Evolutionary conservation across 2,797 vertebrate species (phyloP).

Genomic region (Cetoscarus ocellatus): DNA sequence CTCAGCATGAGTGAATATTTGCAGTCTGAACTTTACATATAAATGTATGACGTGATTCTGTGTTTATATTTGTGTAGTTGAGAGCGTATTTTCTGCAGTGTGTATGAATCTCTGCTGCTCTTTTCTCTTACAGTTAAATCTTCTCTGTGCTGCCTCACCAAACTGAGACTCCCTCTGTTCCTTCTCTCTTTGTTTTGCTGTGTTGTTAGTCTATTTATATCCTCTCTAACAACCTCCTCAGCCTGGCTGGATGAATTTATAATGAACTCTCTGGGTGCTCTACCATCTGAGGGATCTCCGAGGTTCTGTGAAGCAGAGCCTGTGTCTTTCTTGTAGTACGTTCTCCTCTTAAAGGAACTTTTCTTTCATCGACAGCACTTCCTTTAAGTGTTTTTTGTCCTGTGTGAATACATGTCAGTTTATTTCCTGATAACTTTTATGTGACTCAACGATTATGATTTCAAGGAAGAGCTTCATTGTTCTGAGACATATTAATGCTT

Average conservation of each 20-base stretch:
- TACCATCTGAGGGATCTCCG: slow-evolving; percentile 52
- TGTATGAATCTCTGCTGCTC: slow-evolving; percentile 25
- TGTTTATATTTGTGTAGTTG: not conserved
- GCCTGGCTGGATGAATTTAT: slow-evolving; percentile 70
- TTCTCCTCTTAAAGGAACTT: slow-evolving; percentile 39
- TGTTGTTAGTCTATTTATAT: slow-evolving; percentile 71
- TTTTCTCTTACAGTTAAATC: slow-evolving; percentile 22
- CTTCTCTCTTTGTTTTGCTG: slow-evolving; percentile 58
- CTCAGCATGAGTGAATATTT: too few relatives aligned
- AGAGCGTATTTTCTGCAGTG: slow-evolving; percentile 9
- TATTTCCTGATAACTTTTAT: slow-evolving; percentile 7
- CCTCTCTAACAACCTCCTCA: slow-evolving; percentile 47
- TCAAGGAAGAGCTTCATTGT: slow-evolving; percentile 20
- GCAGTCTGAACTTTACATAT: not conserved
- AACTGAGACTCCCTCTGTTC: slow-evolving; percentile 36
- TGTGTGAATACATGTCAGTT: not conserved
- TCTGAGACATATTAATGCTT: slow-evolving; percentile 8
- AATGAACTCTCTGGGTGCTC: slow-evolving; percentile 71
- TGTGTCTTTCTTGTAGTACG: slow-evolving; percentile 45
- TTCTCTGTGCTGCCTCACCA: slow-evolving; percentile 39
- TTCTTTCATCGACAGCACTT: slow-evolving; percentile 36
- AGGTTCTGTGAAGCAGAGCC: slow-evolving; percentile 55
- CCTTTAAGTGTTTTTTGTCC: not conserved
- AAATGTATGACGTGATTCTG: slow-evolving; percentile 15
- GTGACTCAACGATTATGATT: slow-evolving; percentile 7